These are phyloP conservation scores for Rotaria socialis DNA, from an alignment of 2,888 invertebrate genomes.

Conservation along the genomic window DNA sequence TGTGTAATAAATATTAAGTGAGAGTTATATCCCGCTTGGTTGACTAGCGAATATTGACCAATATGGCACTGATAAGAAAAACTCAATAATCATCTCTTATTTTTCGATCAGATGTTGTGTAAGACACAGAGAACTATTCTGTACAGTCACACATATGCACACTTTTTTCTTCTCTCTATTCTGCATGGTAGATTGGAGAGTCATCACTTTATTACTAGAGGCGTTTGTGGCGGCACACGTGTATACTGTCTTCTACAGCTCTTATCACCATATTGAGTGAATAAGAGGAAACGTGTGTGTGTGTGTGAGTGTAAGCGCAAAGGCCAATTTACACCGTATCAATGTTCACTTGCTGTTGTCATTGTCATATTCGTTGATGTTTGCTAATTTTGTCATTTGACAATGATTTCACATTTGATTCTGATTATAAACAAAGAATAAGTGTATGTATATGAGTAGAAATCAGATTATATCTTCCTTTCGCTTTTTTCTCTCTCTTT, in stretches of 20 bases:
- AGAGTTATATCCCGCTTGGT: conserved; percentile 10
- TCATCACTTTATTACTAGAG: background rate
- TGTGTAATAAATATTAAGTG: background rate
- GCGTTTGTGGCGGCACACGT: background rate
- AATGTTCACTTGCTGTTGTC: background rate
- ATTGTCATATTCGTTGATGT: background rate
- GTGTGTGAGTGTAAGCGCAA: background rate
- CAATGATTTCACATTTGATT: background rate
- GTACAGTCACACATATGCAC: background rate
- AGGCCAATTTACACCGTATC: background rate
- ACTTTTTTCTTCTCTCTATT: background rate
- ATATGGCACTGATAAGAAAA: background rate
- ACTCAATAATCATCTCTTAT: background rate
- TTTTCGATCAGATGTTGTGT: background rate
- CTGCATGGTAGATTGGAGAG: background rate
- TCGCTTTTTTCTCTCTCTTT: background rate
- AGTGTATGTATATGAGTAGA: background rate
- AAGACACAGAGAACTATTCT: background rate
- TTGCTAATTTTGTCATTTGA: conserved; percentile 19
- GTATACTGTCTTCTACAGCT: background rate
- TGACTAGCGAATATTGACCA: conserved; percentile 7
- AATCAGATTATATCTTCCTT: background rate
- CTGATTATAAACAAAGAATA: background rate
- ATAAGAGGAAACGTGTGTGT: background rate
- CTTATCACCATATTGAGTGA: background rate